Conservation (phyloP, 2,888 invertebrate genomes). For the Arge pagana region DNA sequence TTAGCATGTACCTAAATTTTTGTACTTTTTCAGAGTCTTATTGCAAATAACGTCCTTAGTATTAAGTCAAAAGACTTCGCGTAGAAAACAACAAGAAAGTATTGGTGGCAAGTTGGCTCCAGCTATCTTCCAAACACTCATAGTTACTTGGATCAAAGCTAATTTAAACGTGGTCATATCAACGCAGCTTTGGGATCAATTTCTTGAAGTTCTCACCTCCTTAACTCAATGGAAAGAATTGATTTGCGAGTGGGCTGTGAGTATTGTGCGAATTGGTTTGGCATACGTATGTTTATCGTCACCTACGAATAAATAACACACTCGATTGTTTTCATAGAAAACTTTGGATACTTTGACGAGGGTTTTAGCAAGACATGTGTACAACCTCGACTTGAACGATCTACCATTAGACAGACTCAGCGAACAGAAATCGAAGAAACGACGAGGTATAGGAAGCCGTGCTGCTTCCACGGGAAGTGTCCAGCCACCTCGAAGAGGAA, state of each 20-base stretch:
- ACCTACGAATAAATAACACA: constrained; percentile 7
- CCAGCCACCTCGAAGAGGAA: constrained; percentile 52
- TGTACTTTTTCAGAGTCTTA: constrained; percentile 63
- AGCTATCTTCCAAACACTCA: constrained; percentile 88
- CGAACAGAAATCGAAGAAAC: constrained; percentile 76
- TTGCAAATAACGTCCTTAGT: constrained; percentile 91
- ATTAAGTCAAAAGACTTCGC: constrained; percentile 77
- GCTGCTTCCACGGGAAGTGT: constrained; percentile 54
- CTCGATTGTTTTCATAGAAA: constrained; percentile 65
- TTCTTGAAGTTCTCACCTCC: constrained; percentile 83
- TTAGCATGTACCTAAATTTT: background rate
- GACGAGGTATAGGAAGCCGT: constrained; percentile 59
- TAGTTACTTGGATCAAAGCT: constrained; percentile 98
- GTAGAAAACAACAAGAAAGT: constrained; percentile 71
- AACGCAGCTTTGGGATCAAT: constrained; percentile 90
- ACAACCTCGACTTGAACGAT: constrained; percentile 89
- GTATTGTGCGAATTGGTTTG: constrained; percentile 46
- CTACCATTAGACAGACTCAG: constrained; percentile 78
- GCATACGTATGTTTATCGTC: background rate
- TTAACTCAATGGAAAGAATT: constrained; percentile 94
- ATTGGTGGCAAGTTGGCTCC: constrained; percentile 80
- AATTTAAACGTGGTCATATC: constrained; percentile 92
- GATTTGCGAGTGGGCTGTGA: constrained; percentile 93
- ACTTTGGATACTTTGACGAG: constrained; percentile 96
- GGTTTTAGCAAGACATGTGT: constrained; percentile 93